Base-by-base conservation (phyloP, 2,797 vertebrate genomes). In the Lithobates pipiens region DNA sequence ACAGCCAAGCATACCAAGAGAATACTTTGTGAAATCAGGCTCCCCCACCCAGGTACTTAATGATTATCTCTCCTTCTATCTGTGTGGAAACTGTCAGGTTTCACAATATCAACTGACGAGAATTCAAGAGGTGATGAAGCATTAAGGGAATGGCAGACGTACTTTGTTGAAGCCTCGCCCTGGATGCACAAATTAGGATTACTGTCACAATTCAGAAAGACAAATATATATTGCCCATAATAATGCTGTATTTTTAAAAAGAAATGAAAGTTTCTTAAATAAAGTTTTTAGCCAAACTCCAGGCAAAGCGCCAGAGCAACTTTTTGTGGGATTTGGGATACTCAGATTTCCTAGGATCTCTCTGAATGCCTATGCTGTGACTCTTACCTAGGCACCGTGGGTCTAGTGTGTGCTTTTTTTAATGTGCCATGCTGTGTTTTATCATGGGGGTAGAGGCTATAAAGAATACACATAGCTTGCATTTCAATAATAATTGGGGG, bases 11-110 rank as follows among this genome's bases (percentile, higher is more conserved):
- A 86, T 82, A 78, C 85, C 74, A 82, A 39, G 50, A 18, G 21
- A 74, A 44, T 57, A 83, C 73, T 13, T 13, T 73, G 85, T 61
- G 67, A 42, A 77, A 54, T 23, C 42, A 65, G 50, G 8, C 21
- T 25, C 80, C 57, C 80, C 68, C 75, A 75, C 85, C 75, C 76
- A 83, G 15, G 42, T 39, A 50, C 23, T 83, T 75, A 86, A 86
- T 83, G 25, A 39, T 86, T 86, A 78, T 78, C 16, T 73, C 25
- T 73, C 39, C 29, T 5, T 44, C 34, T 68, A 61, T 8, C 29
- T 42, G 75, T 57, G 76, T 68, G 69, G 69, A 77, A 86, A 86
- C 10, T 21, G 65, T 2, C 71, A 76, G 61, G 7, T 85, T 80
- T 85, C 71, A 75, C 84, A 80, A 80, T 72, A 16, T 21, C 11